These are phyloP conservation scores for roundworm (Caenorhabditis elegans) DNA, from an alignment of 1,140 invertebrate genomes.

Conservation along the genomic window WBcel235 BX284605.5:7153001-7153500, in stretches of 20 bases:
- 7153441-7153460: neutral
- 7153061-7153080: neutral
- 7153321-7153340: slow-evolving; percentile 6
- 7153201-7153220: no score
- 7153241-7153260: neutral
- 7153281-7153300: slow-evolving; percentile 4
- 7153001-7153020: slow-evolving; percentile 52
- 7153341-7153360: slow-evolving; percentile 25
- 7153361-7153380: slow-evolving; percentile 15
- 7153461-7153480: no score
- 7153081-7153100: slow-evolving; percentile 11
- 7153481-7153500: no score
- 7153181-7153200: no score
- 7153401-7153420: neutral
- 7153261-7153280: neutral
- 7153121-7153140: slow-evolving; percentile 5
- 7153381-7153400: slow-evolving; percentile 16
- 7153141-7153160: no score
- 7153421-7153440: slow-evolving; percentile 15
- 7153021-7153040: slow-evolving; percentile 48
- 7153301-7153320: neutral
- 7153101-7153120: neutral
- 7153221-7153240: no score
- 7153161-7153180: neutral
- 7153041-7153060: slow-evolving; percentile 51